Base-by-base conservation (phyloP, 2,888 invertebrate genomes). In the Eubasilissa splendida region DNA sequence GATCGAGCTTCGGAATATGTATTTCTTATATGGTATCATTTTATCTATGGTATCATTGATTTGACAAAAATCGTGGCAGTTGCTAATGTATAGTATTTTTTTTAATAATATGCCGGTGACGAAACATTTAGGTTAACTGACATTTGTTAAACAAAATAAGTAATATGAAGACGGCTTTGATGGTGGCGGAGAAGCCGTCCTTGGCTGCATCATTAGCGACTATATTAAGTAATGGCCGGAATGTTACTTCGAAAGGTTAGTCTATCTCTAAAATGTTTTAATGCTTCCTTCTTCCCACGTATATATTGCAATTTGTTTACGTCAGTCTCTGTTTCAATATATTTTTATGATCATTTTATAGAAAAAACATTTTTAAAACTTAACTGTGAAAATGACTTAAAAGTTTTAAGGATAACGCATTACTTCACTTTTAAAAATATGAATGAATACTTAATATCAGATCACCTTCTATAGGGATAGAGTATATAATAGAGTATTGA, bases 161-260 rank as follows among this genome's bases (percentile, higher is more conserved):
- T 14, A 92, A 85, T 80, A 96, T 96, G 96, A 96, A 94, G 88
- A 93, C 92, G 60, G 96, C 95, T 77, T 92, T 99, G 84, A 99
- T 99, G 99, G 98, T 99, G 86, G 99, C 99, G 85, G 99, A 99
- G 88, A 99, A 99, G 93, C 99, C 99, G 54, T 99, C 99, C 81
- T 88, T 99, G 88, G 99, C 99, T 22, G 96, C 96, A 86, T 97
- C 98, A 68, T 91, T 99, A 54, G 97, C 99, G 1, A 95, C 93
- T 86, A 97, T 99, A 86, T 91, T 99, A 81, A 98, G 98, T 84
- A 96, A 97, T 89, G 96, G 96, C 80, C 94, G 94, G 87, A 93
- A 93, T 86, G 91, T 89, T 42, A 92, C 94, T 0, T 91, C 94
- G 86, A 97, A 97, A 93, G 95, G 95, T 95, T 90, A 87, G 76